Evolutionary conservation across 2,888 invertebrate species (phyloP).

Genomic region (Luperina testacea): DNA sequence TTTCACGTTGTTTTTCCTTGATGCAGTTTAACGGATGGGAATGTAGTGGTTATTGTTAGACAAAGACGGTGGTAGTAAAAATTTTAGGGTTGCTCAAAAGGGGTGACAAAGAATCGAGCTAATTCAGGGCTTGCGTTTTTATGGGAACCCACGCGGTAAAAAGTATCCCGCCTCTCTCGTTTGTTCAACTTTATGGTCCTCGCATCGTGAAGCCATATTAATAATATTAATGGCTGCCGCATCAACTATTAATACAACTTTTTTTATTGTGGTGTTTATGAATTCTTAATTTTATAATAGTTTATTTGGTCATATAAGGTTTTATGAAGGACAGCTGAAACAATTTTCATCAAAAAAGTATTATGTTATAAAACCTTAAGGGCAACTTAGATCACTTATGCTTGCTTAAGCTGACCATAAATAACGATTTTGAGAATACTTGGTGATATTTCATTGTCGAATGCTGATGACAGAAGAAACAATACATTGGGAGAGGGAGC

Average conservation of each 20-base stretch:
- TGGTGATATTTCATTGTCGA: constrained; percentile 32
- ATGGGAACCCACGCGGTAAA: constrained; percentile 89
- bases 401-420: constrained; percentile 24
- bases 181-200: constrained; percentile 88
- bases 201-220: constrained; percentile 86
- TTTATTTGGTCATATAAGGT: constrained; percentile 66
- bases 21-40: constrained; percentile 90
- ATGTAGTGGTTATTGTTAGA: constrained; percentile 90
- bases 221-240: constrained; percentile 88
- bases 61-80: constrained; percentile 89
- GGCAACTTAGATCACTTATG: constrained; percentile 34
- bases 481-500: constrained; percentile 74
- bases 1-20: constrained; percentile 90
- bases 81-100: constrained; percentile 89
- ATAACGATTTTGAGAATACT: constrained; percentile 32
- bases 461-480: constrained; percentile 50
- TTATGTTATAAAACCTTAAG: constrained; percentile 50
- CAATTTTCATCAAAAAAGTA: constrained; percentile 55
- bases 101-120: constrained; percentile 90
- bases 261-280: constrained; percentile 79
- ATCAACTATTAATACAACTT: constrained; percentile 82
- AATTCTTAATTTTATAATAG: constrained; percentile 78
- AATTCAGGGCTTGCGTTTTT: constrained; percentile 90
- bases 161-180: constrained; percentile 90
- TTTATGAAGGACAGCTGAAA: constrained; percentile 62